Conservation (phyloP, 1,140 invertebrate genomes). For the Heliconius eleuchia region DNA sequence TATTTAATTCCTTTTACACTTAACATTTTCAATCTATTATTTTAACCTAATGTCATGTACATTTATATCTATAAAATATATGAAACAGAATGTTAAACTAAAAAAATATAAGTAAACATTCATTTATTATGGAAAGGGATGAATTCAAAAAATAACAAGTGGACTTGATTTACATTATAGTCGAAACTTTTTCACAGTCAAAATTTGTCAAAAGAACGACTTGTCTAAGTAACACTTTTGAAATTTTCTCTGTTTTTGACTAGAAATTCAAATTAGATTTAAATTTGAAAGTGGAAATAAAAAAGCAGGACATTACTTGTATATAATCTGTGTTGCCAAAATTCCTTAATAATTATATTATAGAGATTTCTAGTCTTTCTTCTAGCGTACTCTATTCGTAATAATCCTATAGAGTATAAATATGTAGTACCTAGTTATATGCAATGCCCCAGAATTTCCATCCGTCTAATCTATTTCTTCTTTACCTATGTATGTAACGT, state of each 20-base stretch:
- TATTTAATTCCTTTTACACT: too few relatives aligned
- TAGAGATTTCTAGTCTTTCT: constrained; percentile 31
- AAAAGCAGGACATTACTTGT: constrained; percentile 35
- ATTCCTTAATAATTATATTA: constrained; percentile 7
- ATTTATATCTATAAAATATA: neutral
- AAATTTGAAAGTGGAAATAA: neutral
- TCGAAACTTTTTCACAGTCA: neutral
- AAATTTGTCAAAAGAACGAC: neutral
- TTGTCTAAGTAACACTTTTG: neutral
- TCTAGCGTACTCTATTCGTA: constrained; percentile 52
- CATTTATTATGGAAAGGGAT: too few relatives aligned
- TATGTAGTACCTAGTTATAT: constrained; percentile 68
- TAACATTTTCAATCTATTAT: too few relatives aligned
- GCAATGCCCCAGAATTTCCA: constrained; percentile 82
- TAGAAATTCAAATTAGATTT: neutral
- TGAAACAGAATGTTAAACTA: neutral
- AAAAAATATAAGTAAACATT: too few relatives aligned
- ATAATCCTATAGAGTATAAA: constrained; percentile 61
- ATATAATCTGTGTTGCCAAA: constrained; percentile 66
- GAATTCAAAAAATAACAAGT: neutral
- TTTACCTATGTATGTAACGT: constrained; percentile 77
- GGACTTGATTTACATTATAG: neutral
- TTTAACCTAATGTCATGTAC: neutral
- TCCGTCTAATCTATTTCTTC: constrained; percentile 78
- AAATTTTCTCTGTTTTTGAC: neutral